Evolutionary conservation across 2,113 vertebrate genomes (phyloP), one percentile per base, ranked within the genome.

Genomic region (Mystacornis crossleyi): DNA sequence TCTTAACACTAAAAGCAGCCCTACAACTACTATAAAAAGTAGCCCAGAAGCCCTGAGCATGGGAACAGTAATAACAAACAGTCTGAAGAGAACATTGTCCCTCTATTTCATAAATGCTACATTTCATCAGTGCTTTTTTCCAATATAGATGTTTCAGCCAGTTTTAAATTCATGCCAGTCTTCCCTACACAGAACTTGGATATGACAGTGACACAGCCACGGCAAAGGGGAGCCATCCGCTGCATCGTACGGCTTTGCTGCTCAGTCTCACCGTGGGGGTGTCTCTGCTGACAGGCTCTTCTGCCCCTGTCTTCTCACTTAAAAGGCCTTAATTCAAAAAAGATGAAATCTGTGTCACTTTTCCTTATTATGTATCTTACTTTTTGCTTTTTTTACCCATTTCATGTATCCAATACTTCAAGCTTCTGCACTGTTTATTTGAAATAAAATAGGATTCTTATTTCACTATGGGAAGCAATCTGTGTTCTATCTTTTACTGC

Each of bases 181-280:
- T 42, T 26, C 36, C n/a, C 26, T 28, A 14, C 8, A 14, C 4
- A 64, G 25, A 86, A 34, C 1, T 17, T n/a, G 34, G 12, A 20
- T 10, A 42, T 2, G 23, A 4, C 33, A 43, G 25, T 54, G 80
- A 20, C 28, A 40, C 6, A 50, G n/a, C 12, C 33, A 34, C 0
- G 0, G 40, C 51, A 54, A 34, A 82, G 14, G 2, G 25, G 40
- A 75, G 29, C 42, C 28, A 8, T 31, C 61, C 45, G 47, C 43
- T 80, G 16, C 26, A 6, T 9, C 1, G 2, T 3, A 6, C 0
- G 1, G 24, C 10, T 66, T 34, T 45, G 18, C 19, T 53, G 47
- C 31, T 58, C 53, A 25, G 34, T 10, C 33, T 31, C 19, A 24
- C 9, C 12, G 0, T 12, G 18, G 19, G 28, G 33, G 16, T 34